A percentile compares a stretch with the other conserved stretches of the same genome.
phyloP scores from a whole-genome alignment of 2,888 invertebrate species.

The Agrochola litura region DNA sequence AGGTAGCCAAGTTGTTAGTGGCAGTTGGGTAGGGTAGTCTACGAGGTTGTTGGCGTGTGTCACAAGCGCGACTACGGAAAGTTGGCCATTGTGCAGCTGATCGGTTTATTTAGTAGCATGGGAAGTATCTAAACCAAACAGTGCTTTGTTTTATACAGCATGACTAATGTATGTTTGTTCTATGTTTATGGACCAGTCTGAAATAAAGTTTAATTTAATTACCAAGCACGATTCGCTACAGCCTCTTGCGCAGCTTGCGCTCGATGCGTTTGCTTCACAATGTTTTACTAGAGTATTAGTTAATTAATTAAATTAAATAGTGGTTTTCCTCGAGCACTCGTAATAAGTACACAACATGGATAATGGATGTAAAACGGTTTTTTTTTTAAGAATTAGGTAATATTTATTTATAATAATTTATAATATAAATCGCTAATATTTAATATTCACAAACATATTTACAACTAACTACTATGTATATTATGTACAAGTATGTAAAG shows the following conservation, averaged over 20 bases:
- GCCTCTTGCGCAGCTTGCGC: neutral
- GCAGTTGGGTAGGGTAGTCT: neutral
- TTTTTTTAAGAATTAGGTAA: too few species aligned
- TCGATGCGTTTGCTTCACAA: neutral
- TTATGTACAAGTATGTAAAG: too few species aligned
- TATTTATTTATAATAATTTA: too few species aligned
- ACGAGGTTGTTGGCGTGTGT: neutral
- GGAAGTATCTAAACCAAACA: too few species aligned
- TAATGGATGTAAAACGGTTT: neutral
- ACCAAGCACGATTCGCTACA: neutral
- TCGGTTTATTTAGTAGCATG: too few species aligned
- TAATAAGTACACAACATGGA: conserved; percentile 8
- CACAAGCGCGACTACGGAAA: neutral
- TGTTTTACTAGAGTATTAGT: neutral
- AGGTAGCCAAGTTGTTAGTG: neutral
- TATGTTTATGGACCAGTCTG: too few species aligned
- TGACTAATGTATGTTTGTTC: neutral
- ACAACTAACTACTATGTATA: too few species aligned
- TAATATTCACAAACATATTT: too few species aligned
- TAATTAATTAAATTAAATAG: neutral
- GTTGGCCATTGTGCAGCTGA: neutral
- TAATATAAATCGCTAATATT: too few species aligned
- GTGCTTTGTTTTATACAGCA: conserved; percentile 6
- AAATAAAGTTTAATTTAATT: too few species aligned
- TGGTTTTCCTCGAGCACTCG: conserved; percentile 37